Evolutionary conservation across 23 tunicate species (phyloP).

Genomic region (Botrylloides violaceus): DNA sequence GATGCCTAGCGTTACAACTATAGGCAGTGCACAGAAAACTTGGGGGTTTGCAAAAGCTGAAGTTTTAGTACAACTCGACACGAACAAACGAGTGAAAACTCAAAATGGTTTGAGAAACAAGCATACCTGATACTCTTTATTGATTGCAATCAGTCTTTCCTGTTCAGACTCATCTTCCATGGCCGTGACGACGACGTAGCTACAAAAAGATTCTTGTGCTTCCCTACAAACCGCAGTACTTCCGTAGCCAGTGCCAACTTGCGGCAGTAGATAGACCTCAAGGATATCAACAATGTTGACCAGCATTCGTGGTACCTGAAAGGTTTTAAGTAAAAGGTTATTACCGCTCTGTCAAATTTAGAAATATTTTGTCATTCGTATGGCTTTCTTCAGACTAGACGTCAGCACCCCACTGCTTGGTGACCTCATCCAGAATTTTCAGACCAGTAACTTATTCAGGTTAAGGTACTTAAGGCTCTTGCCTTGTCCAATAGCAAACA

Average conservation of each 20-base stretch:
- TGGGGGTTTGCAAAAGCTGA: no score
- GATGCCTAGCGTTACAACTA: no score
- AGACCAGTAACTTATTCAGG: neutral
- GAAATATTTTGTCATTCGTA: neutral
- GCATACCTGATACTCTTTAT: constrained; percentile 53
- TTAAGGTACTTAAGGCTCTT: neutral
- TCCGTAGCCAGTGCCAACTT: constrained; percentile 27
- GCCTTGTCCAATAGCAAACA: no score
- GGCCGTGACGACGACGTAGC: constrained; percentile 20
- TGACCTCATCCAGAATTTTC: neutral
- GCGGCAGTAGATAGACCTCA: constrained; percentile 41
- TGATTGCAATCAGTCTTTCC: constrained; percentile 22
- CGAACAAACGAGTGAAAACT: no score
- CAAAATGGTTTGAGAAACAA: no score
- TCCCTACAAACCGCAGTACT: constrained; percentile 25
- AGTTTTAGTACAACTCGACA: no score
- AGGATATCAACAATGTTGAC: constrained; percentile 36
- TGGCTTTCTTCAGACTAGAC: no score
- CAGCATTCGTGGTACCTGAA: constrained; percentile 39
- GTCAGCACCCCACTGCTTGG: neutral
- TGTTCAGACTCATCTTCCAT: neutral
- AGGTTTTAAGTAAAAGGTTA: no score
- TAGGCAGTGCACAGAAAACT: no score
- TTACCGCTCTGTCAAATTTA: neutral
- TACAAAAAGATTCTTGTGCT: constrained; percentile 28